These are phyloP conservation scores for Morpho deidamia DNA, from an alignment of 2,888 invertebrate species.

Conservation along the genomic window DNA sequence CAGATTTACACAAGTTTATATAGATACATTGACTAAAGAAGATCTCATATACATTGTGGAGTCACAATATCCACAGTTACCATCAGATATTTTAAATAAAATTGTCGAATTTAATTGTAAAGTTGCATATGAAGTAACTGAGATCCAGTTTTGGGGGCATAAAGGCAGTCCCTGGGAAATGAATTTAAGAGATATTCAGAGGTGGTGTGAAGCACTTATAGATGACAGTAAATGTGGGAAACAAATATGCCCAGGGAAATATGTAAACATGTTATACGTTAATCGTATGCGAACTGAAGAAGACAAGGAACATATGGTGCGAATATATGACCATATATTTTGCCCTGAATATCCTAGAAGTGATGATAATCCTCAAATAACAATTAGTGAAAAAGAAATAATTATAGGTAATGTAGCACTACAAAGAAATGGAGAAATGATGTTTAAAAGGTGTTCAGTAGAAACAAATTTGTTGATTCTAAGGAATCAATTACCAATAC, in stretches of 20 bases:
- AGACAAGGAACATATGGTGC: slow-evolving; percentile 85
- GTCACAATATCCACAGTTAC: slow-evolving; percentile 81
- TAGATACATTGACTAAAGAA: slow-evolving; percentile 79
- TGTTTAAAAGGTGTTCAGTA: slow-evolving; percentile 47
- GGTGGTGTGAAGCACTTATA: slow-evolving; percentile 92
- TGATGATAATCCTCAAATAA: slow-evolving; percentile 75
- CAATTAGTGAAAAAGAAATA: slow-evolving; percentile 77
- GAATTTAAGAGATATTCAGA: slow-evolving; percentile 95
- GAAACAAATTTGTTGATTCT: slow-evolving; percentile 66
- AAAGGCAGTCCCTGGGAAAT: slow-evolving; percentile 97
- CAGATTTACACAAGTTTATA: slow-evolving; percentile 94
- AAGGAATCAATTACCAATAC: slow-evolving; percentile 78
- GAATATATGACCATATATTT: slow-evolving; percentile 69
- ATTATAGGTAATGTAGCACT: slow-evolving; percentile 82
- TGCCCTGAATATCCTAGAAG: slow-evolving; percentile 66
- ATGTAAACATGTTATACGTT: slow-evolving; percentile 89
- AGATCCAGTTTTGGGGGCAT: slow-evolving; percentile 83
- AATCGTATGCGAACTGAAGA: slow-evolving; percentile 89
- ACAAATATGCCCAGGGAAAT: slow-evolving; percentile 73
- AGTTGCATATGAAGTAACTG: slow-evolving; percentile 81
- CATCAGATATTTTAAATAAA: slow-evolving; percentile 77
- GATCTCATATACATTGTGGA: slow-evolving; percentile 84
- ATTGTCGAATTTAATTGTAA: slow-evolving; percentile 89
- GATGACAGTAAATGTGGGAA: slow-evolving; percentile 45
- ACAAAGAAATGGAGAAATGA: slow-evolving; percentile 55